Base-by-base conservation (phyloP, 2,113 vertebrate species). In the Deroptyus accipitrinus region DNA sequence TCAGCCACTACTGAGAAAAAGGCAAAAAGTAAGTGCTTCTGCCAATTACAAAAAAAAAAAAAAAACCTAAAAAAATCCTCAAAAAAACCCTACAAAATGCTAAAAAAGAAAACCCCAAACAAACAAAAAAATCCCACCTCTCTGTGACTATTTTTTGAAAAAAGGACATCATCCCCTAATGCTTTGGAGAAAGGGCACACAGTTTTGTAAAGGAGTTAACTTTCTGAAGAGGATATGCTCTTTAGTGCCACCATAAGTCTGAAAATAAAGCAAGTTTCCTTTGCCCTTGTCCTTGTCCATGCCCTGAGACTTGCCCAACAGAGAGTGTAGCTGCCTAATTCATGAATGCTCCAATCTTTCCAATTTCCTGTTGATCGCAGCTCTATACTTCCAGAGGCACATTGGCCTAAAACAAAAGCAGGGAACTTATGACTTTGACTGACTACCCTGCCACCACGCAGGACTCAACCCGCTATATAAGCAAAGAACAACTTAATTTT, bases 41-140 rank as follows among this genome's bases (percentile, higher is more conserved):
- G 4, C 9, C 9, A 49, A n/a, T 41, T 25, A 4, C 4, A 64
- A 75, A 75, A 59, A 8, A 10, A 46, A n/a, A 46, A 24, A 9
- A 17, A 13, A 11, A 16, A 4, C 8, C 22, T 11, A 8, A 19
- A 2, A 0, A 28, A 24, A 51, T 6, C 6, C 13, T 10, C 20
- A 59, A 35, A 59, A 57, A 57, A n/a, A 7, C 0, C 13, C 57
- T 35, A 59, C 9, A 2, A 59, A 57, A 14, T 13, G 19, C 23
- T 33, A n/a, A n/a, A n/a, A 23, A 33, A 31, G 31, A 31, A 35
- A 15, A 13, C 8, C 31, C 19, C 11, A 61, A 61, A 7, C 15
- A 62, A 62, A 27, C 14, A 62, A 61, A 35, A 61, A 61, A 59
- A 59, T 35, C 23, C 35, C 35, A 9, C 0, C 3, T 48, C 6